Percentiles rank a stretch among this genome's conserved stretches.
Evolutionary conservation across 2,797 vertebrate species (phyloP).

Genomic region (Anabacerthia variegaticeps): DNA sequence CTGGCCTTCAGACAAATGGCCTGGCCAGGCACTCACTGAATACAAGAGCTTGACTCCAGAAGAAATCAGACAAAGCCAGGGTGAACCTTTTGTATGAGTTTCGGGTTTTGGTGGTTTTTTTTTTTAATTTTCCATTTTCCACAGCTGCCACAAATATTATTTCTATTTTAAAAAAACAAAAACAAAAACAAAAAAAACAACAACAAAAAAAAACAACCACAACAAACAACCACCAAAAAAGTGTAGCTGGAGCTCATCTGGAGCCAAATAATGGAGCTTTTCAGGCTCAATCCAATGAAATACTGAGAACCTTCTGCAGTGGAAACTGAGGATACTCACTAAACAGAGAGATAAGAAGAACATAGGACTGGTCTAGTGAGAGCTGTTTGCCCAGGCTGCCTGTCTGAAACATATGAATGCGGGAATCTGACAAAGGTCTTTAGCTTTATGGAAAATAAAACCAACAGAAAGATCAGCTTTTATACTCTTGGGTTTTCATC

Average conservation of each 20-base stretch:
- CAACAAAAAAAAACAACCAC: not conserved
- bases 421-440: not conserved
- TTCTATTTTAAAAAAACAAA: not conserved
- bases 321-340: not conserved
- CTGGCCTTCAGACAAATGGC: not conserved
- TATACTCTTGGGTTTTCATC: not conserved
- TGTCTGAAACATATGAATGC: not conserved
- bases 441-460: not conserved
- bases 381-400: not conserved
- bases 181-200: not conserved
- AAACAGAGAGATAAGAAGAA: not conserved
- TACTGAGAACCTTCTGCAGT: not conserved
- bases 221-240: not conserved
- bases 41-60: not conserved
- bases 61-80: not conserved
- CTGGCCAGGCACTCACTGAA: not conserved
- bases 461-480: not conserved
- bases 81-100: not conserved
- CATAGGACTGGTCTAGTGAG: not conserved
- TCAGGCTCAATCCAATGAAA: not conserved
- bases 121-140: not conserved
- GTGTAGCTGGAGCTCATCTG: not conserved
- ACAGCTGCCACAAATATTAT: not conserved
- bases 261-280: not conserved
- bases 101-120: not conserved